phyloP scores from a whole-genome alignment of 1,140 invertebrate genomes.

The Hormaphis cornu region DNA sequence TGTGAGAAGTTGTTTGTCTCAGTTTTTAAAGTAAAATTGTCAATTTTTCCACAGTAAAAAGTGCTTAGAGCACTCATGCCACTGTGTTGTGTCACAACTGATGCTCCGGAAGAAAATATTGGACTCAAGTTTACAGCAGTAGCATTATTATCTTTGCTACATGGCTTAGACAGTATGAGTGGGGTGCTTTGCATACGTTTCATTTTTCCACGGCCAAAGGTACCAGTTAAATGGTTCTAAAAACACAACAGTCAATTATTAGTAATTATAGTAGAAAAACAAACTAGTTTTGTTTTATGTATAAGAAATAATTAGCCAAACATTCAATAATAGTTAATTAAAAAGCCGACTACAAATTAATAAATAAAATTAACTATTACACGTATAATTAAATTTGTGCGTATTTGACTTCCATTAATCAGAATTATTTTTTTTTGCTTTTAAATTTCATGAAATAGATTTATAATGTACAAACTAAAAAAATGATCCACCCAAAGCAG shows the following conservation, averaged over 20 bases:
- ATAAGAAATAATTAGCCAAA: too few relatives aligned
- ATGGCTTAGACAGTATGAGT: background rate
- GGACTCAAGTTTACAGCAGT: background rate
- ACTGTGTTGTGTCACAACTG: background rate
- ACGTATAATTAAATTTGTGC: too few relatives aligned
- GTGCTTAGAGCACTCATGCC: background rate
- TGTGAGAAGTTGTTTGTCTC: background rate
- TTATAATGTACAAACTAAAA: too few relatives aligned
- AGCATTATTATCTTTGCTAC: background rate
- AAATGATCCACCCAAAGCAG: too few relatives aligned
- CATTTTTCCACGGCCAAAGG: slow-evolving; percentile 9
- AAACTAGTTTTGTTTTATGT: too few relatives aligned
- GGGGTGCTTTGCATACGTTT: slow-evolving; percentile 35
- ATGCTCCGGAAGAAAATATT: background rate
- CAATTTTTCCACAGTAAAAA: background rate
- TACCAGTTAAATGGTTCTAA: slow-evolving; percentile 37
- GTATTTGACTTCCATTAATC: too few relatives aligned
- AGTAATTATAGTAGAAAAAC: too few relatives aligned
- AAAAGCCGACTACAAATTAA: too few relatives aligned
- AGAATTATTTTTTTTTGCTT: too few relatives aligned
- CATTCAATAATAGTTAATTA: too few relatives aligned
- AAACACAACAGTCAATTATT: background rate
- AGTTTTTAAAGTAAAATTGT: background rate
- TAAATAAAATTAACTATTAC: too few relatives aligned
- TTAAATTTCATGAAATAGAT: too few relatives aligned